Percentiles rank a stretch among this genome's conserved stretches.
These are phyloP conservation scores for Carapus acus DNA, from an alignment of 2,797 vertebrate species.

Conservation along the genomic window DNA sequence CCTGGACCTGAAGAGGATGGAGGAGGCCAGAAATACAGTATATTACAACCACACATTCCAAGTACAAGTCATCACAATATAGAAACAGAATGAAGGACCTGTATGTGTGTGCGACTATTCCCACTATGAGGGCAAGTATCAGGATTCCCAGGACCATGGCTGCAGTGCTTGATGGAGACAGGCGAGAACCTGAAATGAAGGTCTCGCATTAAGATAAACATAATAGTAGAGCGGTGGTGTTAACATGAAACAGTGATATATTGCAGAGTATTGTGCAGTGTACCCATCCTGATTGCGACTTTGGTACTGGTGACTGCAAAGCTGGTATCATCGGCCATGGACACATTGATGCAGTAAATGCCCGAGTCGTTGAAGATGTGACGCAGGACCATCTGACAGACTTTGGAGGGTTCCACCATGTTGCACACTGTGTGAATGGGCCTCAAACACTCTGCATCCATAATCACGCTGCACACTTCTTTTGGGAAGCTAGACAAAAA, in stretches of 20 bases:
- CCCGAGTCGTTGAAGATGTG: slow-evolving; percentile 83
- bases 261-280: not conserved
- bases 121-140: slow-evolving; percentile 59
- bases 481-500: slow-evolving; percentile 73
- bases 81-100: slow-evolving; percentile 60
- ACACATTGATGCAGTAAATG: slow-evolving; percentile 88
- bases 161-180: slow-evolving; percentile 55
- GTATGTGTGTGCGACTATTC: slow-evolving; percentile 69
- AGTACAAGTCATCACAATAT: too few species aligned
- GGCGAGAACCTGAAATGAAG: slow-evolving; percentile 51
- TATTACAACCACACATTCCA: too few species aligned
- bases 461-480: slow-evolving; percentile 85
- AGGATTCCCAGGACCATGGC: slow-evolving; percentile 67
- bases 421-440: slow-evolving; percentile 76
- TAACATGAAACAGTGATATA: not conserved
- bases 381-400: slow-evolving; percentile 81
- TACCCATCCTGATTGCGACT: slow-evolving; percentile 76
- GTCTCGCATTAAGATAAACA: not conserved
- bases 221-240: not conserved
- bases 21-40: slow-evolving; percentile 13
- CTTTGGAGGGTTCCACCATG: slow-evolving; percentile 71
- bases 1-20: slow-evolving; percentile 72
- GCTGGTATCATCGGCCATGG: slow-evolving; percentile 81
- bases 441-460: slow-evolving; percentile 77
- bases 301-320: slow-evolving; percentile 80